Conservation (phyloP, 2,797 vertebrate genomes). For the Muraenolepis orangiensis region DNA sequence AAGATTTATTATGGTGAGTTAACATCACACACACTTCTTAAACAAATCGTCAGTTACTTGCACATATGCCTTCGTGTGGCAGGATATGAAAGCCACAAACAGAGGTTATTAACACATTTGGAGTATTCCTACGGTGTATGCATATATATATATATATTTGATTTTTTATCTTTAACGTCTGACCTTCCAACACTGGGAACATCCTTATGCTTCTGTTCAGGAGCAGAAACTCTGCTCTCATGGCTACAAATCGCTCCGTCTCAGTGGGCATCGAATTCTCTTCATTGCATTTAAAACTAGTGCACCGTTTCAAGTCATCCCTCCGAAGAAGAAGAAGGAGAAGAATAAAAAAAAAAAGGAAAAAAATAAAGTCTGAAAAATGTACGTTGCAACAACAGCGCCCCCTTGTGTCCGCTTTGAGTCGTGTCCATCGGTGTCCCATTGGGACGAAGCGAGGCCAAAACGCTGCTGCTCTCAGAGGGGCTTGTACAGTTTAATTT, state of each 20-base stretch:
- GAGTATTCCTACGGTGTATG: neutral
- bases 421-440: constrained; percentile 19
- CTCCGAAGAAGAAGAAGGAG: neutral
- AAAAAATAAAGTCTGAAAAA: neutral
- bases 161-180: neutral
- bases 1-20: neutral
- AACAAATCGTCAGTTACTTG: constrained; percentile 22
- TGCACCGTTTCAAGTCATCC: neutral
- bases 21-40: neutral
- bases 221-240: neutral
- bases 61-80: constrained; percentile 33
- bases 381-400: constrained; percentile 15
- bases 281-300: constrained; percentile 10
- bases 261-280: neutral
- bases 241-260: constrained; percentile 12
- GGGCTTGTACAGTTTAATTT: neutral
- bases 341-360: neutral
- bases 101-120: neutral
- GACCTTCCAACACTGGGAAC: neutral
- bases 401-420: constrained; percentile 41
- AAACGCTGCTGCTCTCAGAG: neutral
- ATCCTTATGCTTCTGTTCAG: neutral
- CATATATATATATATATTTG: neutral
- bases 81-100: constrained; percentile 15
- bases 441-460: neutral